These are phyloP conservation scores for Manis crassicaudata DNA, from an alignment of 2,797 vertebrate genomes.

Conservation along the genomic window DNA sequence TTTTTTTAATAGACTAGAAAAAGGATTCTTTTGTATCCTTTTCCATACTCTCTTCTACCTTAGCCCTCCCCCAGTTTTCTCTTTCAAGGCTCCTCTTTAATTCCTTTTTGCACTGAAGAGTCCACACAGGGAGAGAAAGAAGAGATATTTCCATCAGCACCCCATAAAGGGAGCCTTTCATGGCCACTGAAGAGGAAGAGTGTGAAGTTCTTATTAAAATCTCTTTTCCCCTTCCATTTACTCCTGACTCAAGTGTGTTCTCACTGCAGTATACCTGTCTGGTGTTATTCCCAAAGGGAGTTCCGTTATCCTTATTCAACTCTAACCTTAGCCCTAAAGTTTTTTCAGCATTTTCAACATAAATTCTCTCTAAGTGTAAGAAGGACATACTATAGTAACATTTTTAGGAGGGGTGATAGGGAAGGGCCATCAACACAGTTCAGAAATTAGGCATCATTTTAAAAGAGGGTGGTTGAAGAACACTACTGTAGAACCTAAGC, in stretches of 20 bases:
- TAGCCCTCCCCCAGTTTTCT: not conserved
- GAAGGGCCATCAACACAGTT: not conserved
- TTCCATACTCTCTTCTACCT: not conserved
- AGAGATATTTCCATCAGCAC: not conserved
- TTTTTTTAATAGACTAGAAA: too few species aligned
- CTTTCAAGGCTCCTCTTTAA: not conserved
- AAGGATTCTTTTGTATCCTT: not conserved
- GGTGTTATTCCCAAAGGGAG: not conserved
- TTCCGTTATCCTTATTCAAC: constrained; percentile 4
- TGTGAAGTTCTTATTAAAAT: not conserved
- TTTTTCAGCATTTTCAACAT: not conserved
- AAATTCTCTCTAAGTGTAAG: not conserved
- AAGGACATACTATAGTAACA: not conserved
- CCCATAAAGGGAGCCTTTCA: not conserved
- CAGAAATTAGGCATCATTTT: not conserved
- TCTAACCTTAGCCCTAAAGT: not conserved
- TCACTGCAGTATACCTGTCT: not conserved
- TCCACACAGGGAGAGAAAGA: not conserved
- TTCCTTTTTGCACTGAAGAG: not conserved
- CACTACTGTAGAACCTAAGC: not conserved
- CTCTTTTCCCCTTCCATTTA: not conserved
- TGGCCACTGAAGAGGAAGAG: not conserved
- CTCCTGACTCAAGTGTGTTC: not conserved
- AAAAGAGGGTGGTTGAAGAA: not conserved
- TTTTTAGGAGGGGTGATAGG: not conserved